Conservation (phyloP, 1,140 invertebrate species). For the Varroa destructor region DNA sequence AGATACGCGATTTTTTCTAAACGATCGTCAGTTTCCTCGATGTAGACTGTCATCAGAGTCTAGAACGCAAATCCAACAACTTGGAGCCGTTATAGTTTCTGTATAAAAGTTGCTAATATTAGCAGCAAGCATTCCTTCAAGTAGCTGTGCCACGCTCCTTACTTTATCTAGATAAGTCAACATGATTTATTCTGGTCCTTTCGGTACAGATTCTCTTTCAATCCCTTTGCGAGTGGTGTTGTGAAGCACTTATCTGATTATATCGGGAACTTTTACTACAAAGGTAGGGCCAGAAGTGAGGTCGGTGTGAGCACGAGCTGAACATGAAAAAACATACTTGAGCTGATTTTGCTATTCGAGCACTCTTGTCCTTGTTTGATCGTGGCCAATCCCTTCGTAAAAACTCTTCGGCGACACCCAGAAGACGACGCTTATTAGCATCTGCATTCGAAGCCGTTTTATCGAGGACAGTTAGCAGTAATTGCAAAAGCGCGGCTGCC, state of each 20-base stretch:
- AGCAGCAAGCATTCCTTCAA: no score
- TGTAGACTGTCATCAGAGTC: constrained; percentile 15
- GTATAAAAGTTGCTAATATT: no score
- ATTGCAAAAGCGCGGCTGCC: background rate
- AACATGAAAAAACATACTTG: background rate
- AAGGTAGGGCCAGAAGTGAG: no score
- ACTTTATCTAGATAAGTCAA: no score
- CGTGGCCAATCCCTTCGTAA: constrained; percentile 6
- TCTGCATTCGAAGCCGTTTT: constrained; percentile 19
- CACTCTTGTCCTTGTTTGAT: background rate
- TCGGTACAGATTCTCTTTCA: no score
- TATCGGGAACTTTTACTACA: no score
- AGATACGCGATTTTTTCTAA: background rate
- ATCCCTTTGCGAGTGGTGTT: no score
- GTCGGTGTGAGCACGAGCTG: no score
- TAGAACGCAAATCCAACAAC: background rate
- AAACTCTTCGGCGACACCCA: background rate
- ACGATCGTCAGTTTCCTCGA: constrained; percentile 13
- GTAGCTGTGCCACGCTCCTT: no score
- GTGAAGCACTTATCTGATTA: no score
- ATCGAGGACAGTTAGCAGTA: constrained; percentile 4
- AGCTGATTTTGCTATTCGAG: constrained; percentile 1
- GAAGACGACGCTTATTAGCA: constrained; percentile 14
- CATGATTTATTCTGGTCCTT: no score
- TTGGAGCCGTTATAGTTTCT: no score